Base-by-base conservation (phyloP, 2,113 vertebrate species). In the Megaleporinus macrocephalus region DNA sequence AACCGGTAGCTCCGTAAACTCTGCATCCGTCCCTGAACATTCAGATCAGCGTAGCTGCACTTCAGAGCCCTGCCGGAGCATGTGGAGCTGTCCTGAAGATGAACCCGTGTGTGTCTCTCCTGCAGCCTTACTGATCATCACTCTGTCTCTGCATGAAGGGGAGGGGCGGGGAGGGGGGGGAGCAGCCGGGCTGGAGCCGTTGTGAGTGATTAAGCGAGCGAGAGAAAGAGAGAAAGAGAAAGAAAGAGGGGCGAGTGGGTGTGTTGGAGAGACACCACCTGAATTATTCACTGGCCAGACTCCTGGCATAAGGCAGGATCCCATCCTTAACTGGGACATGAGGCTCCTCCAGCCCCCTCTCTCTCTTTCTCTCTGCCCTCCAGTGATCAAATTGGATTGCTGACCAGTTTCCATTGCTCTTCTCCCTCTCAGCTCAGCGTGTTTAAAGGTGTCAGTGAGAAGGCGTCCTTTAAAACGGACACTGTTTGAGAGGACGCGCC, bases 251-350 rank as follows among this genome's bases (percentile, higher is more conserved):
- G 27, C 83, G 73, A 22, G 41, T 62, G 73, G 66, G 68, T 83
- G 83, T 74, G 82, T 79, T 84, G 85, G 82, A 88, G 89, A 86
- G 85, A 90, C 88, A 83, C 81, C 61, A 81, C 85, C 77, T 91
- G 86, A 93, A 93, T 93, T 86, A 94, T 92, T 92, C 85, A 91
- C 88, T 76, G 84, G 83, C 85, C 57, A 85, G 82, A 88, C 88
- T 89, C 75, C 33, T 80, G 84, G 83, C 78, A 89, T 83, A 70
- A 85, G 77, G 26, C 79, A 82, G 55, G 88, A 87, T 86, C 84
- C 83, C 80, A 76, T 76, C 47, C 76, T 80, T 90, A 92, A 90
- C 88, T 89, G 87, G 89, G 90, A 88, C 86, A 89, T 65, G 65
- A 55, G 84, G 84, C 86, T 86, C 72, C 75, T 24, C n/a, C 66